phyloP scores from a whole-genome alignment of 2,797 vertebrate genomes.

The Pseudopleuronectes americanus region DNA sequence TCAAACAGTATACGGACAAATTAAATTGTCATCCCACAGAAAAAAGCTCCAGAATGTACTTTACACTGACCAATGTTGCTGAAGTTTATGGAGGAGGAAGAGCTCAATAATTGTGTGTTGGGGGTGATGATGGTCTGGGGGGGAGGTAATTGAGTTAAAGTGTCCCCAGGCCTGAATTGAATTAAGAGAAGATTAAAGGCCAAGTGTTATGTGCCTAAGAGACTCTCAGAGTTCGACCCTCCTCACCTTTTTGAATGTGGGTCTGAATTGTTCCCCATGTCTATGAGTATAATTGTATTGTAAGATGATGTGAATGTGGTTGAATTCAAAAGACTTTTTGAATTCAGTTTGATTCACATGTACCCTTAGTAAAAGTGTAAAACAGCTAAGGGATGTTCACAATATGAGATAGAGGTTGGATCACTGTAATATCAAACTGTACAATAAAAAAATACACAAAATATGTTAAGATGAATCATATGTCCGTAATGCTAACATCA shows the following conservation, averaged over 20 bases:
- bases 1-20: constrained; percentile 33
- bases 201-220: constrained; percentile 51
- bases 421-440: background rate
- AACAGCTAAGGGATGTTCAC: background rate
- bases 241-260: background rate
- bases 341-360: no score
- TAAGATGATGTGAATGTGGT: constrained; percentile 37
- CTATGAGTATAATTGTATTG: constrained; percentile 12
- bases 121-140: constrained; percentile 29
- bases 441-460: background rate
- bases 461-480: background rate
- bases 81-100: constrained; percentile 58
- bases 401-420: background rate
- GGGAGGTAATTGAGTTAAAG: constrained; percentile 66
- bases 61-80: constrained; percentile 56
- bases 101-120: constrained; percentile 56
- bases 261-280: constrained; percentile 36
- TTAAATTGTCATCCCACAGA: constrained; percentile 36
- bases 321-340: constrained; percentile 3
- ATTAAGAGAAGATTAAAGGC: constrained; percentile 69
- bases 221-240: constrained; percentile 6
- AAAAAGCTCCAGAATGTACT: constrained; percentile 52
- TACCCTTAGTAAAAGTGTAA: background rate
- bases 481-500: no score
- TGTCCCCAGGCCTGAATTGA: constrained; percentile 58